Base-by-base conservation (phyloP, 1,140 invertebrate species). In the Zaprionus tsacasi region DNA sequence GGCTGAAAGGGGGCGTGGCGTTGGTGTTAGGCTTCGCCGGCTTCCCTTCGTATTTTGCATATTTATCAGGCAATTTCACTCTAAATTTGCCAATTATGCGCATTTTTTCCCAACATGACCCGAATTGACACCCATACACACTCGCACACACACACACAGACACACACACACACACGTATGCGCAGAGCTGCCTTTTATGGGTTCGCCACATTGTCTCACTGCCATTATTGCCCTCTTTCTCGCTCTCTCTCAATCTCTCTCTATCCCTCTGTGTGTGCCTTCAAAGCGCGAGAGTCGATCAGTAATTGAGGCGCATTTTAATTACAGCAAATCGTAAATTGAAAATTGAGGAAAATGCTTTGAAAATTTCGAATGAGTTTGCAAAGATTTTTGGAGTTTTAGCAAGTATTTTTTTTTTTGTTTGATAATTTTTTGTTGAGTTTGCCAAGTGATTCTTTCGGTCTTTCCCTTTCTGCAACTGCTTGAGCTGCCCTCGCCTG, bases 41-140 rank as follows among this genome's bases (percentile, higher is more conserved):
- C 6, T 21, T 52, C 59, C 27, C 55, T 58, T 63, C 55, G 69
- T 72, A 77, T 83, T 79, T 79, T 82, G 77, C 77, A 83, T 77
- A 83, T 83, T 83, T 83, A 81, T 83, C 81, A 79, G 69, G 68
- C 81, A 83, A 83, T 83, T 83, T 83, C 58, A 83, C 81, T 83
- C 81, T 73, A 85, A 83, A 83, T 83, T 83, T 83, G 81, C 81
- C 81, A 83, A 83, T 83, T 83, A 83, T 83, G 81, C 81, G 81
- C 77, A 83, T 83, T 83, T 81, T 83, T 83, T 83, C 59, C 25
- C 48, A 80, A 69, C 81, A 61, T 85, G 81, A 85, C 81, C 81
- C 77, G 64, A 83, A 76, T 82, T 77, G 80, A 70, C 80, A 82
- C 71, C 43, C 63, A 76, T 65, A 76, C 70, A 52, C 43, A 43